Conservation (phyloP, 2,888 invertebrate genomes). For the Agrypnus murinus region DNA sequence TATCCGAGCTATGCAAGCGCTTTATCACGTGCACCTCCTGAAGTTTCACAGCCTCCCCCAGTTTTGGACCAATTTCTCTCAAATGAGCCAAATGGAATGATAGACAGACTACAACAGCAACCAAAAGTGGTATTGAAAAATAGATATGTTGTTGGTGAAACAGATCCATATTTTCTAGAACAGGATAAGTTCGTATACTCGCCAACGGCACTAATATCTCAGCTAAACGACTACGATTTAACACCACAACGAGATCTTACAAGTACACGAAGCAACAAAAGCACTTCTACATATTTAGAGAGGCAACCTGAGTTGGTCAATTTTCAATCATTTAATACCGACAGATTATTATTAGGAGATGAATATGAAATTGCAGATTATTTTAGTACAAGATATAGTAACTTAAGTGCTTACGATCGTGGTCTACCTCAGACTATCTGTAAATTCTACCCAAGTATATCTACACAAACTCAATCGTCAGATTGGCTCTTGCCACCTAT, state of each 20-base stretch:
- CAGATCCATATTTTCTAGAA: no score
- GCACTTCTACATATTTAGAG: no score
- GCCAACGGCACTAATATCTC: background rate
- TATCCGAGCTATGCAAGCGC: background rate
- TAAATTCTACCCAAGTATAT: slow-evolving; percentile 45
- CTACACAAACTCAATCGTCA: slow-evolving; percentile 49
- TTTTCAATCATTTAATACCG: background rate
- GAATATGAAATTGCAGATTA: slow-evolving; percentile 42
- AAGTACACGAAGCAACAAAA: no score
- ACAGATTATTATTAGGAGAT: slow-evolving; percentile 44
- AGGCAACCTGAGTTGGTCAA: background rate
- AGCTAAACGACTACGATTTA: slow-evolving; percentile 44
- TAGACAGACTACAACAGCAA: background rate
- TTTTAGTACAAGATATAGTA: background rate
- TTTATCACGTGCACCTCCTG: background rate
- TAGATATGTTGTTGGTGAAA: no score
- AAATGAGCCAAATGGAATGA: no score
- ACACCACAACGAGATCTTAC: slow-evolving; percentile 44
- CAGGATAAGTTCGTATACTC: background rate
- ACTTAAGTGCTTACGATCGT: slow-evolving; percentile 10
- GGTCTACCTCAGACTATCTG: slow-evolving; percentile 36
- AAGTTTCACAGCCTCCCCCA: no score
- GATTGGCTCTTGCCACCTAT: slow-evolving; percentile 35
- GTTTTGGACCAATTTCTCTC: no score
- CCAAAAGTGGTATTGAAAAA: no score